Evolutionary conservation across 2,797 vertebrate genomes (phyloP).

Genomic region (Rallus crepitans): DNA sequence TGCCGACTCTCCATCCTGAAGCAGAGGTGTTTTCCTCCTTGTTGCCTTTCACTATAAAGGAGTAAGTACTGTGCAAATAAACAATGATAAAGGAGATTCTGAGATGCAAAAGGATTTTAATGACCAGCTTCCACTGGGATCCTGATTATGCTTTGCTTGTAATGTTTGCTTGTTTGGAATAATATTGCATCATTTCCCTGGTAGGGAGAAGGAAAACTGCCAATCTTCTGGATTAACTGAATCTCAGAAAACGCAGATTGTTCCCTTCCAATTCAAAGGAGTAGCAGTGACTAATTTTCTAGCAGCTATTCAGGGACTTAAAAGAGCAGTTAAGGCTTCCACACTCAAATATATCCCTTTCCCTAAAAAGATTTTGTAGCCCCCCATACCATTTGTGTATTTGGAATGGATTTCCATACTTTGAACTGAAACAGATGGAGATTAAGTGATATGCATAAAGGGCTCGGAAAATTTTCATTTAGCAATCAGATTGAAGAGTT

Average conservation of each 20-base stretch:
- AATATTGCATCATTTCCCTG: not conserved
- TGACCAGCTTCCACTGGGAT: not conserved
- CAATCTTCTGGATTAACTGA: not conserved
- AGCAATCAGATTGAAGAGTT: not conserved
- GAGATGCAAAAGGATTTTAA: not conserved
- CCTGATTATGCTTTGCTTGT: not conserved
- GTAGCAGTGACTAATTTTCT: not conserved
- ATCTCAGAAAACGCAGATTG: not conserved
- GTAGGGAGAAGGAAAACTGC: not conserved
- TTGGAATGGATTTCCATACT: slow-evolving; percentile 11
- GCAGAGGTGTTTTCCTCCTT: not conserved
- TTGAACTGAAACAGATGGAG: not conserved
- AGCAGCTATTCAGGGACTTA: not conserved
- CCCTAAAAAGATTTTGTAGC: not conserved
- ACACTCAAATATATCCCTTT: not conserved
- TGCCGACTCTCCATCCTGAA: not conserved
- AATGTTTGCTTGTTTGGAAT: not conserved
- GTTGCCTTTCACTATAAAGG: not conserved
- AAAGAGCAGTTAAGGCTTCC: slow-evolving; percentile 5
- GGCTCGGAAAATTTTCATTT: not conserved
- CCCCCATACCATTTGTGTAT: not conserved
- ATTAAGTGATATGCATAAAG: not conserved
- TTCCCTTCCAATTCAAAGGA: not conserved
- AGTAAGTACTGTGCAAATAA: not conserved
- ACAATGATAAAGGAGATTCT: not conserved